phyloP scores from a whole-genome alignment of 2,113 vertebrate species.

The Gracilinanus agilis region DNA sequence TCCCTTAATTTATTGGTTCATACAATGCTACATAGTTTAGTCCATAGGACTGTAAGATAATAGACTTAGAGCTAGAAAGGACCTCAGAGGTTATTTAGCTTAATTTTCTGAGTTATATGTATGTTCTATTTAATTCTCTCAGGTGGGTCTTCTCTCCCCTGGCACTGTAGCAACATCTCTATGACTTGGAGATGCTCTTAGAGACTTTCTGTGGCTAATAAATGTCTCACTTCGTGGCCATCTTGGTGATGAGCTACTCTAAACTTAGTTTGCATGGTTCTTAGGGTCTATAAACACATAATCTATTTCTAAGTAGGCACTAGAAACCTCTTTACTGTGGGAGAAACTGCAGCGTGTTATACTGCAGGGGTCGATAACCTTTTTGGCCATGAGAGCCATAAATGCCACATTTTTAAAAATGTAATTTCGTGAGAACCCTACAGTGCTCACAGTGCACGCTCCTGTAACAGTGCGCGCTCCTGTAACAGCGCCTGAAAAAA shows the following conservation, averaged over 20 bases:
- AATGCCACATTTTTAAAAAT: no score
- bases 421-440: no score
- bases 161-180: neutral
- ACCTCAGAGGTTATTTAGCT: neutral
- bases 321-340: neutral
- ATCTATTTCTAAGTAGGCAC: neutral
- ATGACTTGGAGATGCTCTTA: neutral
- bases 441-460: no score
- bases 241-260: neutral
- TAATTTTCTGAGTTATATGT: neutral
- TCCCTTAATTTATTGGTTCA: neutral
- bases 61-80: neutral
- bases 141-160: neutral
- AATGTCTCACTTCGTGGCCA: neutral
- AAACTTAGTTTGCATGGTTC: neutral
- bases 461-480: no score
- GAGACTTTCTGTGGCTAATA: neutral
- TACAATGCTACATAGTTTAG: slow-evolving; percentile 1
- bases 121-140: neutral
- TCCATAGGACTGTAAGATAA: neutral
- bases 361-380: no score
- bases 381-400: no score
- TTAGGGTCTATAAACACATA: neutral
- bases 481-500: no score
- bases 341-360: neutral